A percentile compares a stretch with the other conserved stretches of the same genome.
Evolutionary conservation across 2,113 vertebrate genomes (phyloP).

Genomic region (Nanger granti): DNA sequence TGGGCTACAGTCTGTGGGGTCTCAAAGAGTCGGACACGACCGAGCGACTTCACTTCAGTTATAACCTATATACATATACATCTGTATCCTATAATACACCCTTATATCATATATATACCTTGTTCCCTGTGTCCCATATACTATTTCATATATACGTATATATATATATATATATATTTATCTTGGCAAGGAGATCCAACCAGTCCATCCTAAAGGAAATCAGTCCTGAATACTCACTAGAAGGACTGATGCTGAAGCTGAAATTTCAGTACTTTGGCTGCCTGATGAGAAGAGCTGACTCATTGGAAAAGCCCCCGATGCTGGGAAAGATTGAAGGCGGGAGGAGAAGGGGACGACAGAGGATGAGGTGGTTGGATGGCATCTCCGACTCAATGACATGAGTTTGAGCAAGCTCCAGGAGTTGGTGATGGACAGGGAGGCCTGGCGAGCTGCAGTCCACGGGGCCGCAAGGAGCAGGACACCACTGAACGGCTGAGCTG

Average conservation of each 20-base stretch:
- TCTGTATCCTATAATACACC: not conserved
- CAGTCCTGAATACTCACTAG: not conserved
- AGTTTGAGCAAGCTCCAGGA: not conserved
- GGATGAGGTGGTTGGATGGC: not conserved
- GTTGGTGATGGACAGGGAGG: not conserved
- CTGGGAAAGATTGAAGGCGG: not conserved
- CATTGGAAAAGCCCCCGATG: not conserved
- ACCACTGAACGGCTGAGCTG: accelerated
- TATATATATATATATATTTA: not conserved
- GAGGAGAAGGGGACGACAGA: accelerated
- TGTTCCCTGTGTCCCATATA: not conserved
- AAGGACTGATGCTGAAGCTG: not conserved
- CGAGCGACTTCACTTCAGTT: not conserved
- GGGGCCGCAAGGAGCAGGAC: accelerated
- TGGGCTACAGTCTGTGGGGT: too few relatives aligned
- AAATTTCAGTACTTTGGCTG: not conserved
- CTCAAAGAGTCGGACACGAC: too few relatives aligned
- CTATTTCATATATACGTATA: not conserved
- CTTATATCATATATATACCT: not conserved
- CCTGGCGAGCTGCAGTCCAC: not conserved
- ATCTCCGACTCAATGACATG: accelerated
- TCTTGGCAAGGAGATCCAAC: not conserved
- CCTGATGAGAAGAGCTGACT: not conserved
- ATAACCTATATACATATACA: not conserved
- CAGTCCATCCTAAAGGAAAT: not conserved